These are phyloP conservation scores for Drosophila nikananu DNA, from an alignment of 1,140 invertebrate species.

Conservation along the genomic window DNA sequence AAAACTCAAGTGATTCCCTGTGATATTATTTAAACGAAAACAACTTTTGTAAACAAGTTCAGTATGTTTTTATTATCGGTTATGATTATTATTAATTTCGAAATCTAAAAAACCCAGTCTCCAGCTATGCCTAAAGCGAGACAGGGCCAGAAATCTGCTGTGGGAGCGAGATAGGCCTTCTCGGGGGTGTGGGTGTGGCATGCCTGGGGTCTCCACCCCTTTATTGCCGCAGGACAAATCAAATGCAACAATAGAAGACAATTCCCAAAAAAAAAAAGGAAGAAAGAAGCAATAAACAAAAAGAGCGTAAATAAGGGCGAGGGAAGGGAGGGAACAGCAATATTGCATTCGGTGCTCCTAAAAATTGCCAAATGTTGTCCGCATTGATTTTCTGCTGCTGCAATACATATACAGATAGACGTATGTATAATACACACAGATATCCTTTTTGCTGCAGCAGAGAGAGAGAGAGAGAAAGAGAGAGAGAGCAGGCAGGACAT, in stretches of 20 bases:
- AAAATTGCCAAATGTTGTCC: constrained; percentile 48
- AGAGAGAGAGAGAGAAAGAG: background rate
- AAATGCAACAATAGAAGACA: constrained; percentile 61
- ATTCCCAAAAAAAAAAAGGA: constrained; percentile 27
- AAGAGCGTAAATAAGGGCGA: constrained; percentile 5
- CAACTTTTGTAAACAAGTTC: background rate
- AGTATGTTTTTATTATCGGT: background rate
- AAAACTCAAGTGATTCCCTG: background rate
- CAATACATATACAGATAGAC: constrained; percentile 7
- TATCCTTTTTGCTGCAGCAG: constrained; percentile 17
- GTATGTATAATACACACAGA: background rate
- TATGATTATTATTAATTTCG: background rate
- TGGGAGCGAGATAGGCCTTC: background rate
- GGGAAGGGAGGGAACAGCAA: constrained; percentile 6
- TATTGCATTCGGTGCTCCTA: constrained; percentile 25
- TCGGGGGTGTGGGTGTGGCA: constrained; percentile 60
- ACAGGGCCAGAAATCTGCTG: constrained; percentile 8
- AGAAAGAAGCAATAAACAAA: background rate
- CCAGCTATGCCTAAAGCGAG: constrained; percentile 29
- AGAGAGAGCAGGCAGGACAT: background rate
- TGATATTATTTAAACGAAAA: background rate
- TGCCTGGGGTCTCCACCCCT: constrained; percentile 29
- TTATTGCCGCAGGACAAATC: constrained; percentile 56
- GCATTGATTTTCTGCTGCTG: constrained; percentile 42
- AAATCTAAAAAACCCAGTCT: constrained; percentile 4